These are phyloP conservation scores for Abramis brama DNA, from an alignment of 2,113 vertebrate genomes.

Conservation along the genomic window DNA sequence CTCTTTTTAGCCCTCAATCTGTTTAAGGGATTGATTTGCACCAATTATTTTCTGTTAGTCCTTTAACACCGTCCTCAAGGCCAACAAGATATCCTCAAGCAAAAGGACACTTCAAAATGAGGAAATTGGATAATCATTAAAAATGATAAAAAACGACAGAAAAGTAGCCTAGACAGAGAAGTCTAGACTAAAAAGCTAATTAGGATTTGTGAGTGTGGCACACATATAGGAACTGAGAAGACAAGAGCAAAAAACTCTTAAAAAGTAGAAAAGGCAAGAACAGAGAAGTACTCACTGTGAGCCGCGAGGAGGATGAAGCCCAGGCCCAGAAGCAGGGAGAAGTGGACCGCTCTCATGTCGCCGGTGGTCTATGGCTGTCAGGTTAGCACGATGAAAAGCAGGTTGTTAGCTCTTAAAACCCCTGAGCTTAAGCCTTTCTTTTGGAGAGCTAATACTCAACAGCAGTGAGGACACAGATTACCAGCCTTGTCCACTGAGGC, in stretches of 20 bases:
- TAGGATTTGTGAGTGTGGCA: constrained; percentile 5
- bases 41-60: not conserved
- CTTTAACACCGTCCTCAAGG: constrained; percentile 13
- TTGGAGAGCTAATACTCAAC: constrained; percentile 72
- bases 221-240: not conserved
- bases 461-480: constrained; percentile 73
- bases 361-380: constrained; percentile 62
- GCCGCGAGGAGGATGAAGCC: constrained; percentile 69
- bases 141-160: not conserved
- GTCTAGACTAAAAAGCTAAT: constrained; percentile 39
- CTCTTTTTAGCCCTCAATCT: constrained; percentile 9
- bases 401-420: constrained; percentile 76
- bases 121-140: not conserved
- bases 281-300: constrained; percentile 76
- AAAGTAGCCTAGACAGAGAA: constrained; percentile 9
- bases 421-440: constrained; percentile 75
- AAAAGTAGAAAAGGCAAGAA: not conserved
- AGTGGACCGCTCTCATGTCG: constrained; percentile 74
- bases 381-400: constrained; percentile 72
- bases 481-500: constrained; percentile 63
- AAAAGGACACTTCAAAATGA: not conserved
- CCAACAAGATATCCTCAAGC: not conserved
- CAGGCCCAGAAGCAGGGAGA: constrained; percentile 69
- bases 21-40: constrained; percentile 18
- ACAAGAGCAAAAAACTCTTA: not conserved